phyloP scores from a whole-genome alignment of 1,140 invertebrate genomes.

The Macrobrachium nipponense region DNA sequence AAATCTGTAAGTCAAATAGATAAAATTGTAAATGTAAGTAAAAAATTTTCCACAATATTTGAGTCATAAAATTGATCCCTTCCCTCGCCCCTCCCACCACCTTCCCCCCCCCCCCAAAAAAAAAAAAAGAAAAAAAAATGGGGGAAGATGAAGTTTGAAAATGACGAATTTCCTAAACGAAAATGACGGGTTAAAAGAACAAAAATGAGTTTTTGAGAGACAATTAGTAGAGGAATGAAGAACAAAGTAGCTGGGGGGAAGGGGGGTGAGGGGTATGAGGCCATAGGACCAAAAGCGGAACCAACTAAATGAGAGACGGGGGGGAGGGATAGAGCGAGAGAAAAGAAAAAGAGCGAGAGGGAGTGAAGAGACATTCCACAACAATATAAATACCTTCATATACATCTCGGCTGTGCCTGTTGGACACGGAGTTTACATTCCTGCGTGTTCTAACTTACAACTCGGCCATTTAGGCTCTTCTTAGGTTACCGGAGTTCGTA shows the following conservation, averaged over 20 bases:
- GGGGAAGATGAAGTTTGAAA: too few species aligned
- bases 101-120: too few species aligned
- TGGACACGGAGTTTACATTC: not conserved
- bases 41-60: too few species aligned
- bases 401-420: not conserved
- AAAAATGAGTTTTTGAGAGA: not conserved
- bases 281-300: too few species aligned
- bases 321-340: not conserved
- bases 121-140: too few species aligned
- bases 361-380: not conserved
- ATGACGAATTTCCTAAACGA: too few species aligned
- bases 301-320: too few species aligned
- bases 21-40: too few species aligned
- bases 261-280: not conserved
- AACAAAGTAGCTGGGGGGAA: not conserved
- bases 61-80: too few species aligned
- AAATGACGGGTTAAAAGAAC: not conserved
- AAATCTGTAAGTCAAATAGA: too few species aligned
- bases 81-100: too few species aligned
- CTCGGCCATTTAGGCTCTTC: not conserved
- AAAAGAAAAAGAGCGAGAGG: not conserved
- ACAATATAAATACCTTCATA: not conserved
- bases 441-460: conserved; percentile 13
- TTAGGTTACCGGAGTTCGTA: not conserved
- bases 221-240: not conserved